phyloP scores from a whole-genome alignment of 1,140 invertebrate species.

The Nixonia krombeini region DNA sequence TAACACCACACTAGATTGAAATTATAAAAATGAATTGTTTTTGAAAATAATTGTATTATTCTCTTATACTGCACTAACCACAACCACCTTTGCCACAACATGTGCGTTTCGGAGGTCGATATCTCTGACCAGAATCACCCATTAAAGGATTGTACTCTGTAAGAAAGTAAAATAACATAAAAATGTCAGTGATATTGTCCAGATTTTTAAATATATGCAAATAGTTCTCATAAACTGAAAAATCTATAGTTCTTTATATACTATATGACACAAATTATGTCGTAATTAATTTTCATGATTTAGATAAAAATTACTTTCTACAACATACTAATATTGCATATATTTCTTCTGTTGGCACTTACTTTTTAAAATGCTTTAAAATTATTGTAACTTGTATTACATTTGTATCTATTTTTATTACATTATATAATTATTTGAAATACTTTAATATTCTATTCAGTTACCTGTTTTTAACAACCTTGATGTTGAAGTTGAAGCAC shows the following conservation, averaged over 20 bases:
- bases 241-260: not conserved
- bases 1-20: not conserved
- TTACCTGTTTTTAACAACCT: constrained; percentile 7
- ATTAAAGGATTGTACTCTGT: constrained; percentile 71
- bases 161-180: constrained; percentile 31
- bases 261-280: no score
- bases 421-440: not conserved
- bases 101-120: constrained; percentile 66
- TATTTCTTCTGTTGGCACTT: no score
- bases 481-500: not conserved
- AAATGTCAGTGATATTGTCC: constrained; percentile 2
- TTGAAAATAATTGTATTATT: no score
- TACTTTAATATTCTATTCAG: no score
- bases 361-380: no score
- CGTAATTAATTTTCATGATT: no score
- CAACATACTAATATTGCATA: no score
- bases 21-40: no score
- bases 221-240: not conserved
- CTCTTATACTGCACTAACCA: constrained; percentile 50
- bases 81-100: constrained; percentile 69
- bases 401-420: not conserved
- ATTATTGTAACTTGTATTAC: not conserved
- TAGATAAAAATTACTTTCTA: no score
- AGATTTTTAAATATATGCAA: not conserved
- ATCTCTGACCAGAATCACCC: constrained; percentile 62